These are phyloP conservation scores for Eumaeus atala DNA, from an alignment of 1,140 invertebrate species.

Conservation along the genomic window DNA sequence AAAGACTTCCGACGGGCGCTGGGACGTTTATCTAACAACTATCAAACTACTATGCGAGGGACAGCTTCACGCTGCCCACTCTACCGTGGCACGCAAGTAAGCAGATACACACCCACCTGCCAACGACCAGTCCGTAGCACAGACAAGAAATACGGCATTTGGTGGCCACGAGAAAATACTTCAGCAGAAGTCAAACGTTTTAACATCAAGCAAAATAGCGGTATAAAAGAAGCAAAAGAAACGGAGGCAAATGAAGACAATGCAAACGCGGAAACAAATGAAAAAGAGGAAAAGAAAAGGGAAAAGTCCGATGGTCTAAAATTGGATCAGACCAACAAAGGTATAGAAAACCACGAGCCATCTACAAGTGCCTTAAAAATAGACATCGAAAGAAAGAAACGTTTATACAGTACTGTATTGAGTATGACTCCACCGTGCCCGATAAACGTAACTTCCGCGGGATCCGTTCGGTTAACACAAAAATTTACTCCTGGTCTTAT, in stretches of 20 bases:
- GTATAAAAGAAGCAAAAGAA: slow-evolving; percentile 11
- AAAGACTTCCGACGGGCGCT: slow-evolving; percentile 46
- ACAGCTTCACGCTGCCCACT: slow-evolving; percentile 44
- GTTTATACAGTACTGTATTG: slow-evolving; percentile 62
- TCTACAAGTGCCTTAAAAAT: slow-evolving; percentile 46
- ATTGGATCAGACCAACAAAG: slow-evolving; percentile 28
- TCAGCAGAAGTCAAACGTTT: slow-evolving; percentile 16
- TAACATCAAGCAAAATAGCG: slow-evolving; percentile 14
- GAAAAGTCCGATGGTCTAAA: neutral
- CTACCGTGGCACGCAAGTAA: slow-evolving; percentile 55
- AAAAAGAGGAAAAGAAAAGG: slow-evolving; percentile 14
- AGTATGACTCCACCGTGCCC: slow-evolving; percentile 54
- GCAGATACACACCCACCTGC: slow-evolving; percentile 54
- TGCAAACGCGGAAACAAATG: slow-evolving; percentile 26
- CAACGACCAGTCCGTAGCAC: slow-evolving; percentile 42
- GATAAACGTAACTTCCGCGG: slow-evolving; percentile 36
- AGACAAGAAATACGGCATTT: slow-evolving; percentile 44
- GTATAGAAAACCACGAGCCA: slow-evolving; percentile 39
- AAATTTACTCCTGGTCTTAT: slow-evolving; percentile 56
- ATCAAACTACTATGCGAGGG: slow-evolving; percentile 51
- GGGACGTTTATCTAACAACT: slow-evolving; percentile 49
- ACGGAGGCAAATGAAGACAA: slow-evolving; percentile 12
- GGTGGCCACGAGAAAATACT: slow-evolving; percentile 47
- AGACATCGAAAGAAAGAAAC: slow-evolving; percentile 51
- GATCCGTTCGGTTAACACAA: slow-evolving; percentile 48